A percentile compares a stretch with the other conserved stretches of the same genome.
Conservation (phyloP, 2,888 invertebrate genomes). For the Caenorhabditis afra region DNA sequence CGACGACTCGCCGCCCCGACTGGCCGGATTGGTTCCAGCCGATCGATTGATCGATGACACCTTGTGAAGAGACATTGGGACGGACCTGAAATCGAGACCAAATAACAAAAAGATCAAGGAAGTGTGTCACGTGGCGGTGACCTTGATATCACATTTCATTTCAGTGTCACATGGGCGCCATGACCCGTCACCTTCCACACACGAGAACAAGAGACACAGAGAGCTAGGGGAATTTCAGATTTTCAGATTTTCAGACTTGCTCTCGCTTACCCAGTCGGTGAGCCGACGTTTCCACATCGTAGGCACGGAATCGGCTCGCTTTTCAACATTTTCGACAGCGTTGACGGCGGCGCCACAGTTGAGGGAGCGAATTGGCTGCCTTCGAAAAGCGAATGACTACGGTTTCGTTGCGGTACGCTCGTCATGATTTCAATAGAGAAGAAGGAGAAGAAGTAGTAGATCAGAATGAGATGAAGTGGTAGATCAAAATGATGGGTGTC, state of each 20-base stretch:
- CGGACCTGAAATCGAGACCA: slow-evolving; percentile 69
- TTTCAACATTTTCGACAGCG: slow-evolving; percentile 60
- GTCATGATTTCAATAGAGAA: slow-evolving; percentile 18
- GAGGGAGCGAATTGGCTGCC: slow-evolving; percentile 49
- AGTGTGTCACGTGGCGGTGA: slow-evolving; percentile 3
- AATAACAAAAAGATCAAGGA: not conserved
- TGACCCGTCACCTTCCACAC: not conserved
- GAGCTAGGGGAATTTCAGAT: too few species aligned
- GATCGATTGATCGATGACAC: slow-evolving; percentile 73
- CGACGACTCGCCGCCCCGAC: slow-evolving; percentile 66
- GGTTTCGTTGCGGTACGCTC: slow-evolving; percentile 43
- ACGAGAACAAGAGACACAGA: too few species aligned
- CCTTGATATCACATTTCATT: not conserved
- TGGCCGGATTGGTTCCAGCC: slow-evolving; percentile 65
- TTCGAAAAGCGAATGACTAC: slow-evolving; percentile 58
- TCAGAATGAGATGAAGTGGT: not conserved
- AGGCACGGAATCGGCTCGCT: slow-evolving; percentile 69
- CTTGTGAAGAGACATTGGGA: slow-evolving; percentile 76
- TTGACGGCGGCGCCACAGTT: slow-evolving; percentile 1
- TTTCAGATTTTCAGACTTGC: too few species aligned
- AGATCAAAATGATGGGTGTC: not conserved
- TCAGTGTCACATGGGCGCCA: not conserved
- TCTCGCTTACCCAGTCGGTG: slow-evolving; percentile 63
- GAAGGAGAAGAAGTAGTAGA: not conserved
- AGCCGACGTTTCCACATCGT: slow-evolving; percentile 63